Evolutionary conservation across 2,888 invertebrate species (phyloP).

Genomic region (Eilema depressum): DNA sequence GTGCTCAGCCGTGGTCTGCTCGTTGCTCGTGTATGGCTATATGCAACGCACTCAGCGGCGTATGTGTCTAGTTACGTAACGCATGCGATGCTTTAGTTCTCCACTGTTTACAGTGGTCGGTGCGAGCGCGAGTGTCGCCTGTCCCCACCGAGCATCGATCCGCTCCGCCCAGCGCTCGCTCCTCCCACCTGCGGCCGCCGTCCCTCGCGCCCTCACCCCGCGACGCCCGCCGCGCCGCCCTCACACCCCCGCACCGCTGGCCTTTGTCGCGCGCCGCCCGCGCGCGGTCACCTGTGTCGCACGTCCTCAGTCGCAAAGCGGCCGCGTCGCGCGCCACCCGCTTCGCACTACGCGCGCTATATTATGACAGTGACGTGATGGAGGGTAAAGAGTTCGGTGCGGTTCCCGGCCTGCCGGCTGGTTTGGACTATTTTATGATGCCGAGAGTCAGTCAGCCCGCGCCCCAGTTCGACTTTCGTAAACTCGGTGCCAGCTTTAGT

Average conservation of each 20-base stretch:
- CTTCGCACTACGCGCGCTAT: constrained; percentile 72
- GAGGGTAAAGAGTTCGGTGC: constrained; percentile 84
- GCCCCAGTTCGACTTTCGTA: constrained; percentile 95
- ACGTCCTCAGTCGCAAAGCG: constrained; percentile 86
- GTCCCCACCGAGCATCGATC: constrained; percentile 86
- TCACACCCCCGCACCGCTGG: constrained; percentile 76
- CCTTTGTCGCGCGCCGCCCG: constrained; percentile 82
- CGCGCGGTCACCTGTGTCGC: constrained; percentile 87
- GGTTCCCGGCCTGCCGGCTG: constrained; percentile 82
- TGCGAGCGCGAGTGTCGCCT: constrained; percentile 78
- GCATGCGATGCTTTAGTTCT: constrained; percentile 69
- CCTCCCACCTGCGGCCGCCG: constrained; percentile 77
- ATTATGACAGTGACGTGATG: constrained; percentile 85
- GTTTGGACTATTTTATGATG: constrained; percentile 85
- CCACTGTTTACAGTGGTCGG: constrained; percentile 79
- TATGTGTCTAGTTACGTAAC: constrained; percentile 75
- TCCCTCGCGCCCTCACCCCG: constrained; percentile 52
- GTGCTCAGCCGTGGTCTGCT: constrained; percentile 42
- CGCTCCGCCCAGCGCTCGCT: constrained; percentile 84
- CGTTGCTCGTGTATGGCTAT: constrained; percentile 49
- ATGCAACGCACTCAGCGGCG: constrained; percentile 45
- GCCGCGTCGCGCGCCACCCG: constrained; percentile 88
- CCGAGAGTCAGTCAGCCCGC: constrained; percentile 91
- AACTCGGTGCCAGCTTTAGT: constrained; percentile 89
- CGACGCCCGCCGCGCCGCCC: constrained; percentile 55